These are phyloP conservation scores for Falco biarmicus DNA, from an alignment of 2,797 vertebrate species.

Conservation along the genomic window DNA sequence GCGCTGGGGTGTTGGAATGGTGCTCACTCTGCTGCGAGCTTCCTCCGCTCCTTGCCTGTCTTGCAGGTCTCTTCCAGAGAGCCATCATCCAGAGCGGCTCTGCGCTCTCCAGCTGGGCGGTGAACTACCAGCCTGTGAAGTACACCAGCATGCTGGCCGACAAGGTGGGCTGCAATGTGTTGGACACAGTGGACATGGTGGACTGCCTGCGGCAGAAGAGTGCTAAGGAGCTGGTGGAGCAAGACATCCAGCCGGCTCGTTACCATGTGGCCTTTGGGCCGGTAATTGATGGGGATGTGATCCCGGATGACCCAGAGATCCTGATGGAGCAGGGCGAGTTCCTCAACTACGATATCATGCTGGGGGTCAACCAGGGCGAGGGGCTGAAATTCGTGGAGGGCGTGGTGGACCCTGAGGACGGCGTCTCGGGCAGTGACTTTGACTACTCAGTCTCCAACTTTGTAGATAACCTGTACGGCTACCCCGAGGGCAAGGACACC, in stretches of 20 bases:
- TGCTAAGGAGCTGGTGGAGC: constrained; percentile 95
- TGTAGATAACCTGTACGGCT: constrained; percentile 97
- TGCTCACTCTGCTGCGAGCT: background rate
- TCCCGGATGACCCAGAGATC: constrained; percentile 97
- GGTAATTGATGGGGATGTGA: constrained; percentile 96
- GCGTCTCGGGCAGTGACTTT: constrained; percentile 96
- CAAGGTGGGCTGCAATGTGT: constrained; percentile 97
- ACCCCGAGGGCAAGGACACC: constrained; percentile 97
- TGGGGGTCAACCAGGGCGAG: constrained; percentile 98
- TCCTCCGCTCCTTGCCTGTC: background rate
- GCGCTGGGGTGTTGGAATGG: accelerated
- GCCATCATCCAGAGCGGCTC: constrained; percentile 99
- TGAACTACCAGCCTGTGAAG: constrained; percentile 99
- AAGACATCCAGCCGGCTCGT: constrained; percentile 96
- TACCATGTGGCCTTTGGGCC: constrained; percentile 98
- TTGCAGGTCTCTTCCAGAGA: constrained; percentile 95
- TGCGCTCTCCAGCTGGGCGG: constrained; percentile 97
- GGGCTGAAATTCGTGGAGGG: constrained; percentile 98
- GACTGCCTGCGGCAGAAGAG: constrained; percentile 97
- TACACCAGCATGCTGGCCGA: constrained; percentile 95
- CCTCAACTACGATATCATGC: constrained; percentile 99
- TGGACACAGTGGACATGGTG: constrained; percentile 97
- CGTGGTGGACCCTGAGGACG: constrained; percentile 95
- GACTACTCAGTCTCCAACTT: constrained; percentile 99
- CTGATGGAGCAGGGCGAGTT: constrained; percentile 99